Base-by-base conservation (phyloP, 2,888 invertebrate genomes). In the Athalia cordata region DNA sequence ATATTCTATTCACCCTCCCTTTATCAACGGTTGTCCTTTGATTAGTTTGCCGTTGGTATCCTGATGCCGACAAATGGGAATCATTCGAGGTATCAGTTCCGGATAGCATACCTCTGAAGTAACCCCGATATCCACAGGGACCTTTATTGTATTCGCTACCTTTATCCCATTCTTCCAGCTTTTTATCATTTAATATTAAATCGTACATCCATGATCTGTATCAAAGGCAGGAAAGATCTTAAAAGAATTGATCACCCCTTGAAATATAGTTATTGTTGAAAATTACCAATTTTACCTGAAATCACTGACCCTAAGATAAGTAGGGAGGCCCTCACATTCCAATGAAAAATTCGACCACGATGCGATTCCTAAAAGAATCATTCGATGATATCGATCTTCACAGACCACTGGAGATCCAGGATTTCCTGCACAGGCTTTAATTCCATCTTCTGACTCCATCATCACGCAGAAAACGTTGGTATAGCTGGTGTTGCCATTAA, bases 391-490 rank as follows among this genome's bases (percentile, higher is more conserved):
- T 43, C 81, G 81, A 78, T 85, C 82, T 61, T 85, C 81, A 65
- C 86, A 86, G 1, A 86, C 82, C 8, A 86, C 83, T 7, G 86
- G 86, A 5, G 86, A 83, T 47, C 86, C 86, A 43, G 86, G 86
- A 83, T 86, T 86, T 5, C 86, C 86, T 11, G 86, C 85, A 70
- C 86, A 86, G 3, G 82, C 84, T 80, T 81, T 81, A 29, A 83
- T 68, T 7, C 83, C 84, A 66, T 83, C 77, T 5, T 81, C 79
- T 43, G 80, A 80, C 15, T 85, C 85, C 7, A 83, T 79, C 82
- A 83, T 83, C 50, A 84, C 74, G 66, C 85, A 86, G 70, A 86
- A 84, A 5, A 83, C 82, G 75, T 85, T 86, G 6, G 75, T 79
- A 62, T 83, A 84, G 79, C 81, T 86, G 9, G 72, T 76, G 65